A percentile compares a stretch with the other conserved stretches of the same genome.
Evolutionary conservation across 2,888 invertebrate genomes (phyloP).

Genomic region (Drosophila seclusa): DNA sequence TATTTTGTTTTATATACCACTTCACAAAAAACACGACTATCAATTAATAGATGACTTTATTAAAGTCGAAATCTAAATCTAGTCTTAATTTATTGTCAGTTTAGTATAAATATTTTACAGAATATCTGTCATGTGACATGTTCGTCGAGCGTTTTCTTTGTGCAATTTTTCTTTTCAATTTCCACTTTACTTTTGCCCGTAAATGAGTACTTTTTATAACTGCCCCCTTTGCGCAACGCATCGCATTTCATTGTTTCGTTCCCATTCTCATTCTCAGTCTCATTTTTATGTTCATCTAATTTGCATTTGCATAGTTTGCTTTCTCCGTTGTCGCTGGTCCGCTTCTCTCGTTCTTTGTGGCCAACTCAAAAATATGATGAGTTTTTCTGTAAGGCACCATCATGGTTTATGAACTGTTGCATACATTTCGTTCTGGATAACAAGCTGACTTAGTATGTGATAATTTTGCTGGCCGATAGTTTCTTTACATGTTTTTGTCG

Average conservation of each 20-base stretch:
- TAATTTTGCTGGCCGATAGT: constrained; percentile 75
- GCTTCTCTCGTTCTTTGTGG: constrained; percentile 44
- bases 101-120: background rate
- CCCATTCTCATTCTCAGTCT: constrained; percentile 32
- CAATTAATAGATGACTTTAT: background rate
- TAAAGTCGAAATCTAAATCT: background rate
- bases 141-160: constrained; percentile 5
- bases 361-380: constrained; percentile 69
- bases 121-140: background rate
- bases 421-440: constrained; percentile 66
- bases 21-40: background rate
- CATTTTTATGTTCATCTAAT: constrained; percentile 67
- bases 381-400: constrained; percentile 31
- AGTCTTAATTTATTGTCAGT: constrained; percentile 1
- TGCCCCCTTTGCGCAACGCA: constrained; percentile 18
- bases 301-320: constrained; percentile 74
- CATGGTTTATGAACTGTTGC: constrained; percentile 78
- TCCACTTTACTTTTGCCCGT: constrained; percentile 12
- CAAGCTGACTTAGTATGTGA: constrained; percentile 80
- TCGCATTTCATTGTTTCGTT: constrained; percentile 54
- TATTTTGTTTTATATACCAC: background rate
- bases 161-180: constrained; percentile 25
- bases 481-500: constrained; percentile 74
- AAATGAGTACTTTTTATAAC: constrained; percentile 11
- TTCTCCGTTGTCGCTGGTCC: constrained; percentile 21